Base-by-base conservation (phyloP, 2,113 vertebrate species). In the Xiphophorus hellerii region DNA sequence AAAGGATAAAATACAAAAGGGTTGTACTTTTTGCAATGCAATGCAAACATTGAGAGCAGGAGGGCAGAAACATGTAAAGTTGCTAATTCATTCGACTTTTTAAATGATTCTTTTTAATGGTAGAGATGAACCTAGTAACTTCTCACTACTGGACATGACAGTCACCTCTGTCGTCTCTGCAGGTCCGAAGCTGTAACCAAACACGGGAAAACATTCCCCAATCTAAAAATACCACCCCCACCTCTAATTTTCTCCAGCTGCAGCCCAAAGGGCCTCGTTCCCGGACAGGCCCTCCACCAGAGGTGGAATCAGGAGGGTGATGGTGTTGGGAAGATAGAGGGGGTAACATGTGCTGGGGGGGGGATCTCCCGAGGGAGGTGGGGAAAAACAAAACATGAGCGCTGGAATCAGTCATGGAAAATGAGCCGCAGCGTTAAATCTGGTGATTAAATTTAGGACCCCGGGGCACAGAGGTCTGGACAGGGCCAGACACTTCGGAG, bases 171-270 rank as follows among this genome's bases (percentile, higher is more conserved):
- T 86, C 82, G 51, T 62, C 84, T 74, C 64, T 66, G 5, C 44
- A 48, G 73, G 62, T 62, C 78, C 79, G 66, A 35, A 84, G 69
- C 80, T 62, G 76, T 66, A 93, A 90, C 62, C n/a, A n/a, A 82
- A 90, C 80, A 81, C 92, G 66, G 66, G 84, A 48, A 48, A 91
- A 87, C 85, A 91, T 90, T 90, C 78, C 80, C 73, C 78, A 58
- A 73, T 73, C 86, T 92, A 91, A 87, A 92, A 93, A 93, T 92
- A 92, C 76, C 72, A 35, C 82, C 70, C 76, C 82, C 78, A 78
- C 78, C 66, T 78, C 82, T 94, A 92, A 93, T 92, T 78, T 76
- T 78, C 84, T 89, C 88, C 93, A 93, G 92, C 90, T 93, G 92
- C 72, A 74, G 77, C 51, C 62, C 51, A 27, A 64, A 72, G 69